phyloP scores from a whole-genome alignment of 2,888 invertebrate genomes.

The Calliopum simillimum region DNA sequence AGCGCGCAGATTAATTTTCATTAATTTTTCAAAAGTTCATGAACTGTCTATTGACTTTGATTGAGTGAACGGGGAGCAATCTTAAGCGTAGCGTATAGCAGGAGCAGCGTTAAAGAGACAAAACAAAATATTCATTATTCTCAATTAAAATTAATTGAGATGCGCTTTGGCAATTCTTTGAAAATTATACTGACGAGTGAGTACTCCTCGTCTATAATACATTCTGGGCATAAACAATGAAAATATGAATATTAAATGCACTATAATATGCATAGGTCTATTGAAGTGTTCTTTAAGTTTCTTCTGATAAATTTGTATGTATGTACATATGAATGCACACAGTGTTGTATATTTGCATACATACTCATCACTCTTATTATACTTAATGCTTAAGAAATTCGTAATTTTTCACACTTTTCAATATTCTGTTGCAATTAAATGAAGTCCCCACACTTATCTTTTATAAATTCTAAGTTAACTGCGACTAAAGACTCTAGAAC shows the following conservation, averaged over 20 bases:
- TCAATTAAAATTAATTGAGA: slow-evolving; percentile 66
- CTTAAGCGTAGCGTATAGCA: slow-evolving; percentile 15
- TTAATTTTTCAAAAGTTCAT: slow-evolving; percentile 40
- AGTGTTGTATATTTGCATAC: too few relatives aligned
- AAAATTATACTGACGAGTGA: slow-evolving; percentile 9
- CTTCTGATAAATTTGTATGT: too few relatives aligned
- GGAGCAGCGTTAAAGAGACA: slow-evolving; percentile 5
- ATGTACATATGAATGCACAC: too few relatives aligned
- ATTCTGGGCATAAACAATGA: not conserved
- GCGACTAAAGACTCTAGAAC: too few relatives aligned
- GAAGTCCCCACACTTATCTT: too few relatives aligned
- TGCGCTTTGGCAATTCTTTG: slow-evolving; percentile 58
- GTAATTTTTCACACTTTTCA: too few relatives aligned
- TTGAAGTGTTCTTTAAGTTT: too few relatives aligned
- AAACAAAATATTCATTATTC: slow-evolving; percentile 59
- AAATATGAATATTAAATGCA: slow-evolving; percentile 1
- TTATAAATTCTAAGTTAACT: too few relatives aligned
- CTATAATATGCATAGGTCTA: too few relatives aligned
- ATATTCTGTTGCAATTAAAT: too few relatives aligned
- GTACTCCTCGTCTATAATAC: not conserved
- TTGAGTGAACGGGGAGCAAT: slow-evolving; percentile 35
- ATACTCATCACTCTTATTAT: too few relatives aligned
- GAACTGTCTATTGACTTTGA: slow-evolving; percentile 43
- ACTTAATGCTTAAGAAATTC: too few relatives aligned
- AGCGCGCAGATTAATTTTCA: slow-evolving; percentile 35